Conservation (phyloP, 2,888 invertebrate species). For the Melanchra persicariae region DNA sequence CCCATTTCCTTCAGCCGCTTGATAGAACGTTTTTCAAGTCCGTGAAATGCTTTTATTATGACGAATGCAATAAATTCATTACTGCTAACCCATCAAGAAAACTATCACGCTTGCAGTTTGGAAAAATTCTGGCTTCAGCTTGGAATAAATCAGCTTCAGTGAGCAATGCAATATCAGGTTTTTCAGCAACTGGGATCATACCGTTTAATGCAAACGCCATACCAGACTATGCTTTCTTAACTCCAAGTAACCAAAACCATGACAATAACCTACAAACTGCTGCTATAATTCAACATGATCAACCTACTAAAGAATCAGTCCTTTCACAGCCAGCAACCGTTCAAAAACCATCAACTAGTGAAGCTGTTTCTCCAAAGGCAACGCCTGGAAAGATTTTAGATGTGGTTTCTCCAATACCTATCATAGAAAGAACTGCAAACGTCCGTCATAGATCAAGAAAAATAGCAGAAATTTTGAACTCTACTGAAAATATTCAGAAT, state of each 20-base stretch:
- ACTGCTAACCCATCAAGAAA: constrained; percentile 43
- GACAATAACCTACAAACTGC: constrained; percentile 27
- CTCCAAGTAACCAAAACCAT: constrained; percentile 23
- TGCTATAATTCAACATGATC: constrained; percentile 33
- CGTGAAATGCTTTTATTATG: constrained; percentile 65
- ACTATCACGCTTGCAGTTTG: constrained; percentile 47
- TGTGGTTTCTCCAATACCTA: constrained; percentile 29
- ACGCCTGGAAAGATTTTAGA: constrained; percentile 30
- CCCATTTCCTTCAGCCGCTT: constrained; percentile 57
- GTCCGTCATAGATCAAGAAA: constrained; percentile 34
- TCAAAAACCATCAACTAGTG: constrained; percentile 37
- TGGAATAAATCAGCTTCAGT: constrained; percentile 59
- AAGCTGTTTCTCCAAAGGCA: constrained; percentile 32
- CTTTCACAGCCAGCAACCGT: constrained; percentile 34
- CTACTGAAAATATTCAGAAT: constrained; percentile 44
- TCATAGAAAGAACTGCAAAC: constrained; percentile 29
- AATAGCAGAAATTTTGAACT: constrained; percentile 41
- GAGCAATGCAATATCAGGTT: constrained; percentile 61
- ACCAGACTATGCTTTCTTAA: constrained; percentile 56
- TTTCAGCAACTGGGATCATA: constrained; percentile 65
- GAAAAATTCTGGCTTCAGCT: constrained; percentile 47
- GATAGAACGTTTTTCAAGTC: constrained; percentile 61
- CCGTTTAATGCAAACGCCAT: constrained; percentile 62
- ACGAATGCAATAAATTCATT: constrained; percentile 51
- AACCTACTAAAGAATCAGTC: constrained; percentile 25